Evolutionary conservation across 1,140 invertebrate species (phyloP).

Genomic region (Colletes latitarsis): DNA sequence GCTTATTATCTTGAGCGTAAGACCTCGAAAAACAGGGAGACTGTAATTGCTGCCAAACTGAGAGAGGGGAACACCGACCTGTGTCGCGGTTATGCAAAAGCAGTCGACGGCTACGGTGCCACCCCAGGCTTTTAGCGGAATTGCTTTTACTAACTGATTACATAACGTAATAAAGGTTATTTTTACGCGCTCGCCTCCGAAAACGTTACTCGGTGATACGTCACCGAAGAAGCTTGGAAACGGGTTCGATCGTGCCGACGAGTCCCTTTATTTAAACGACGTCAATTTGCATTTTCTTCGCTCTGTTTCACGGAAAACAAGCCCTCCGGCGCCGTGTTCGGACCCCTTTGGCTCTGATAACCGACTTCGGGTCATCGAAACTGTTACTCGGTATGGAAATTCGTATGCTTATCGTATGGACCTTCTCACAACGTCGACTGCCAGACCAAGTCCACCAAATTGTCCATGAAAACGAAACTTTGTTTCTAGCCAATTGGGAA

Average conservation of each 20-base stretch:
- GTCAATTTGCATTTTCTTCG: constrained; percentile 33
- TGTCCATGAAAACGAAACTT: too few relatives aligned
- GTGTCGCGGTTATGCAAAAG: constrained; percentile 64
- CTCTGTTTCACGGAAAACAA: not conserved
- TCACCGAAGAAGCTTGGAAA: constrained; percentile 36
- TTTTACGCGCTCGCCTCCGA: constrained; percentile 55
- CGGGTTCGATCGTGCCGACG: not conserved
- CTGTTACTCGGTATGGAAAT: not conserved
- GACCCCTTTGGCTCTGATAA: not conserved
- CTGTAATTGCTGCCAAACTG: constrained; percentile 60
- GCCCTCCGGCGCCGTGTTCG: not conserved
- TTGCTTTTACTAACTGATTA: constrained; percentile 70
- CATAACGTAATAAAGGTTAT: constrained; percentile 65
- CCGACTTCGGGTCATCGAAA: not conserved
- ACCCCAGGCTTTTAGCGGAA: constrained; percentile 64
- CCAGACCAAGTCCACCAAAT: too few relatives aligned
- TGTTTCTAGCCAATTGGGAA: too few relatives aligned
- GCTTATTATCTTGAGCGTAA: constrained; percentile 55
- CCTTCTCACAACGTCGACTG: too few relatives aligned
- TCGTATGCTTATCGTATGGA: not conserved
- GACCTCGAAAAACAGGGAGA: constrained; percentile 55
- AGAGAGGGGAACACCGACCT: constrained; percentile 4
- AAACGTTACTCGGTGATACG: constrained; percentile 47
- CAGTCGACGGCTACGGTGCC: constrained; percentile 32
- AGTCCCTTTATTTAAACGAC: constrained; percentile 11